These are phyloP conservation scores for Pogonus chalceus DNA, from an alignment of 1,140 invertebrate species.

Conservation along the genomic window DNA sequence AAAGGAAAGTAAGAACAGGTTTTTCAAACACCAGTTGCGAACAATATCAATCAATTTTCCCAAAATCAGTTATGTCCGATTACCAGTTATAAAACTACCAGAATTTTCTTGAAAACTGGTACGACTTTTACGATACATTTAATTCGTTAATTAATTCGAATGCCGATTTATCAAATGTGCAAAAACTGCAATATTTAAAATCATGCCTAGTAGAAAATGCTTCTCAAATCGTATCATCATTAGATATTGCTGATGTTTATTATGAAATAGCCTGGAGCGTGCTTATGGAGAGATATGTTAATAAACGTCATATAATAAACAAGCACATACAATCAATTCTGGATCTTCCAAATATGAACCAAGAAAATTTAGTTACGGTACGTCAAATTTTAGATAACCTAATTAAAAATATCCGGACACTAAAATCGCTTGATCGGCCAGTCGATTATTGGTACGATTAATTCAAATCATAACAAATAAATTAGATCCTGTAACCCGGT, in stretches of 20 bases:
- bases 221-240: constrained; percentile 21
- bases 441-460: constrained; percentile 19
- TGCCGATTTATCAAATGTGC: constrained; percentile 16
- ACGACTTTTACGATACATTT: constrained; percentile 25
- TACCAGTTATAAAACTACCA: constrained; percentile 25
- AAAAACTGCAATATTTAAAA: constrained; percentile 29
- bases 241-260: constrained; percentile 27
- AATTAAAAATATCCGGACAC: constrained; percentile 25
- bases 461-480: too few relatives aligned
- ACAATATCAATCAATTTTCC: too few relatives aligned
- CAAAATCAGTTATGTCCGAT: too few relatives aligned
- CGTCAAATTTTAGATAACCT: constrained; percentile 28
- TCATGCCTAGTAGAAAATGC: constrained; percentile 24
- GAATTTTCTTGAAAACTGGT: constrained; percentile 28
- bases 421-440: too few relatives aligned
- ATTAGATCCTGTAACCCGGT: too few relatives aligned
- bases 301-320: constrained; percentile 27
- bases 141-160: constrained; percentile 25
- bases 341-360: constrained; percentile 17
- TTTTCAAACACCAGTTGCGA: too few relatives aligned
- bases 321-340: too few relatives aligned
- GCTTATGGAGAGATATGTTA: constrained; percentile 30
- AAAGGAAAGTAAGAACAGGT: too few relatives aligned
- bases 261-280: constrained; percentile 28
- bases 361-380: constrained; percentile 19